A percentile compares a stretch with the other conserved stretches of the same genome.
Conservation (phyloP, 2,888 invertebrate genomes). For the Autographa pulchrina region DNA sequence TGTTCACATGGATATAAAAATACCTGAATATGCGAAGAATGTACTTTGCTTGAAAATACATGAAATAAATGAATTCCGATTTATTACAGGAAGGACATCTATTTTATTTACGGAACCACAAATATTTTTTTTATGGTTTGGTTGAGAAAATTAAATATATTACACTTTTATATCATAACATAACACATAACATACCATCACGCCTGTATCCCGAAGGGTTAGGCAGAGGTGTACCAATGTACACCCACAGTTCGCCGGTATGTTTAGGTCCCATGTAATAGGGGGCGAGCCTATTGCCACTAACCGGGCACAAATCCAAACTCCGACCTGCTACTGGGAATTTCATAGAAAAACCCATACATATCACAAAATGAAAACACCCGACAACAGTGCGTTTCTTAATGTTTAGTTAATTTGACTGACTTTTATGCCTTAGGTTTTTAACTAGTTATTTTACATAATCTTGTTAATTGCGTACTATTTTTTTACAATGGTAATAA, state of each 20-base stretch:
- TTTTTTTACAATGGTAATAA: background rate
- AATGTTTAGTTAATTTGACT: background rate
- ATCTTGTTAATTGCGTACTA: background rate
- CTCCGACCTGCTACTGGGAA: too few relatives aligned
- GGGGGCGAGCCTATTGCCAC: too few relatives aligned
- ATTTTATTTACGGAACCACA: background rate
- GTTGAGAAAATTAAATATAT: background rate
- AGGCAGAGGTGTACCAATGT: too few relatives aligned
- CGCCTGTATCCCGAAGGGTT: too few relatives aligned
- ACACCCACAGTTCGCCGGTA: too few relatives aligned
- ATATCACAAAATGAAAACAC: background rate
- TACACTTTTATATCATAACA: background rate
- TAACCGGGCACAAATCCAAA: too few relatives aligned
- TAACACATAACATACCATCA: too few relatives aligned
- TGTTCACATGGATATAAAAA: background rate
- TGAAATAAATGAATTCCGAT: background rate
- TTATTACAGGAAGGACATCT: background rate
- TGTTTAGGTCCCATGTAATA: too few relatives aligned
- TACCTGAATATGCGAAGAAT: background rate
- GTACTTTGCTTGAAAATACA: too few relatives aligned
- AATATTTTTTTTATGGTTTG: background rate
- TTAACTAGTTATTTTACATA: background rate
- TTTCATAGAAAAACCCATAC: too few relatives aligned
- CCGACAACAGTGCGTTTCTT: background rate
- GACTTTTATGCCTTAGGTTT: constrained; percentile 4